Evolutionary conservation across 2,113 vertebrate genomes (phyloP).

Genomic region (Acrocephalus kingi): DNA sequence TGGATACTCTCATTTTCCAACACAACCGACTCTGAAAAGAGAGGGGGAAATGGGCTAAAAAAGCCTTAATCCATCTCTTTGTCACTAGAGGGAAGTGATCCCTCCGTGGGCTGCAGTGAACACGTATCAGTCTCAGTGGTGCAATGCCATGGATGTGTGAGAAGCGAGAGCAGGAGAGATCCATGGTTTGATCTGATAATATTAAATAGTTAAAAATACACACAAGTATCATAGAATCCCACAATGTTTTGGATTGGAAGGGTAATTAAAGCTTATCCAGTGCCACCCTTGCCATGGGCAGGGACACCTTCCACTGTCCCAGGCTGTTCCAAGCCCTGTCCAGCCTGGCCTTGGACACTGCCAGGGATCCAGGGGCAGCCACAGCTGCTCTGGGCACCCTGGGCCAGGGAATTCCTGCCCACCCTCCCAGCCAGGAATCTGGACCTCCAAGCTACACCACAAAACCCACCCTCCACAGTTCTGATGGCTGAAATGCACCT

Average conservation of each 20-base stretch:
- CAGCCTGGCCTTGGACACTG: fast-evolving
- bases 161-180: neutral
- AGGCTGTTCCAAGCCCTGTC: fast-evolving
- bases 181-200: neutral
- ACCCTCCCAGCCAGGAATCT: neutral
- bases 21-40: constrained; percentile 81
- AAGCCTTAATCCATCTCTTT: fast-evolving
- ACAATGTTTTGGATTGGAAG: neutral
- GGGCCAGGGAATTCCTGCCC: neutral
- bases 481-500: fast-evolving
- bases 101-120: neutral
- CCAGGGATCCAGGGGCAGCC: neutral
- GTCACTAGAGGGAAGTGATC: neutral
- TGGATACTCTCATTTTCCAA: constrained; percentile 90
- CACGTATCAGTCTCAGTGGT: fast-evolving
- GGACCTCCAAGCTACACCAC: neutral
- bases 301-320: neutral
- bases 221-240: neutral
- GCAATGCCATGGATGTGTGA: fast-evolving
- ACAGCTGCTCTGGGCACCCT: neutral
- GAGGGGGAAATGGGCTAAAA: neutral
- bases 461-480: neutral
- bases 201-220: neutral
- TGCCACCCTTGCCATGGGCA: fast-evolving
- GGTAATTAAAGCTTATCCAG: fast-evolving